Conservation (phyloP, 2,797 vertebrate genomes). For the Acanthurus tractus region DNA sequence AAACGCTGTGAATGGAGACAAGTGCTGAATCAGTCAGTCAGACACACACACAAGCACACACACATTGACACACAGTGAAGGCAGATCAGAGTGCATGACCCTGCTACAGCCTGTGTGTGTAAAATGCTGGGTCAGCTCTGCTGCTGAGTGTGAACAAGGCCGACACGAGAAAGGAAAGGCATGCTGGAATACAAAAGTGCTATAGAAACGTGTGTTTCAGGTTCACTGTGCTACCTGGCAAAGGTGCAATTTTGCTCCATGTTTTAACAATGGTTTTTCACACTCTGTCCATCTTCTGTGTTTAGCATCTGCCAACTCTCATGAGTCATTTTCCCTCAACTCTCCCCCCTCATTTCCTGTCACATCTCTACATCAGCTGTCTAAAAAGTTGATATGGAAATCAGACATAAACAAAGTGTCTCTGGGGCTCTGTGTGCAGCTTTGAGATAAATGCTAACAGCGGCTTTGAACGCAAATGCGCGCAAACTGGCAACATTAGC, state of each 20-base stretch:
- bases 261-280: not conserved
- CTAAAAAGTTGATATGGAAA: too few species aligned
- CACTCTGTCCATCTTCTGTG: not conserved
- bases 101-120: constrained; percentile 75
- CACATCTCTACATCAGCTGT: not conserved
- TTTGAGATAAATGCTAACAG: not conserved
- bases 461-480: not conserved
- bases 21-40: constrained; percentile 94
- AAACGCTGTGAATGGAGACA: constrained; percentile 85
- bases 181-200: constrained; percentile 49
- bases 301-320: not conserved
- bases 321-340: not conserved
- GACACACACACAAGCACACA: constrained; percentile 62
- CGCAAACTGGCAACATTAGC: not conserved
- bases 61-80: constrained; percentile 70
- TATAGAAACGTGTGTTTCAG: constrained; percentile 42
- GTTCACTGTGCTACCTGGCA: constrained; percentile 24
- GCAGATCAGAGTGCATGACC: constrained; percentile 77
- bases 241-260: constrained; percentile 6
- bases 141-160: constrained; percentile 69
- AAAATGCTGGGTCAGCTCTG: constrained; percentile 85
- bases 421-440: too few species aligned
- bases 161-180: constrained; percentile 62
- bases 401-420: too few species aligned
- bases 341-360: not conserved